Conservation (phyloP, 2,797 vertebrate genomes). For the Brachymystax lenok region DNA sequence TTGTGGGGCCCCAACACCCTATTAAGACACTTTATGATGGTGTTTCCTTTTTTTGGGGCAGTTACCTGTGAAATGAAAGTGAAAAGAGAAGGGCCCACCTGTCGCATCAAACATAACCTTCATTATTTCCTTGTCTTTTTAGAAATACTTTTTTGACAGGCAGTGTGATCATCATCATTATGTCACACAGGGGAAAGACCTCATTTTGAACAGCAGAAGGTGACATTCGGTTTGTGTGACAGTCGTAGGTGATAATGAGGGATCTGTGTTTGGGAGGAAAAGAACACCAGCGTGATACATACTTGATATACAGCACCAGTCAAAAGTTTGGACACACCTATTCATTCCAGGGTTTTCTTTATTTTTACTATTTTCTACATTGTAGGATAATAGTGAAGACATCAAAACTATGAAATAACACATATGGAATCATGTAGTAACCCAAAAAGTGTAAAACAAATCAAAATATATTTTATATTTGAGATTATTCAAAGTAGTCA, state of each 20-base stretch:
- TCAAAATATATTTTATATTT: no score
- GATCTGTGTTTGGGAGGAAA: constrained; percentile 34
- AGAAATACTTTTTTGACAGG: constrained; percentile 26
- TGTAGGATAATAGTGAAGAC: no score
- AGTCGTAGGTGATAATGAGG: constrained; percentile 45
- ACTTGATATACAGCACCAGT: constrained; percentile 16
- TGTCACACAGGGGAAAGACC: constrained; percentile 42
- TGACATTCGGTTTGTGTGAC: constrained; percentile 45
- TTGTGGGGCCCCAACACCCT: no score
- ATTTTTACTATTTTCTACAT: no score
- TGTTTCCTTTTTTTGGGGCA: no score
- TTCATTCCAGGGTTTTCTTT: no score
- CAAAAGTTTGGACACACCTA: constrained; percentile 19
- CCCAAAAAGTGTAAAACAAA: no score
- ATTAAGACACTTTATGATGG: no score
- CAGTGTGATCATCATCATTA: constrained; percentile 35
- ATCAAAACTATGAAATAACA: no score
- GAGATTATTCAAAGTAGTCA: no score
- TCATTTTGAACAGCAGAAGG: constrained; percentile 49
- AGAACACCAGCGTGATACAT: constrained; percentile 10
- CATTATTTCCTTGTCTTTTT: constrained; percentile 41
- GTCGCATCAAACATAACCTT: constrained; percentile 26
- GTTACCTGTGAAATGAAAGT: not conserved
- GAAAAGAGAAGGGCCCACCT: constrained; percentile 1
- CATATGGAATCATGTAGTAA: no score